A percentile compares a stretch with the other conserved stretches of the same genome.
Evolutionary conservation across 2,113 vertebrate species (phyloP).

Genomic region (Vulpes vulpes): DNA sequence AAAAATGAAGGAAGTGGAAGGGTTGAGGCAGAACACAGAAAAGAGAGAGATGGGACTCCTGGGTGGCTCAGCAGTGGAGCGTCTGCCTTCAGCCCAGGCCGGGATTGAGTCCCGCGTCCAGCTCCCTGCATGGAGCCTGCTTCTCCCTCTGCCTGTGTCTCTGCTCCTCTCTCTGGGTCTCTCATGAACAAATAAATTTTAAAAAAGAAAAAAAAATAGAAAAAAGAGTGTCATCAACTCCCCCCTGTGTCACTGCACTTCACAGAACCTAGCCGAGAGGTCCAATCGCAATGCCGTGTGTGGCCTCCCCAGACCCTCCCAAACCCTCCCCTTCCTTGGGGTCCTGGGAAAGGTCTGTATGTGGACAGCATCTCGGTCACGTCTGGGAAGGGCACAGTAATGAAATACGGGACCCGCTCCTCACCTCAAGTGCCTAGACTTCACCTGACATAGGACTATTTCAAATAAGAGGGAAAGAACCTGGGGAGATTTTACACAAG

Average conservation of each 20-base stretch:
- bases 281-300: background rate
- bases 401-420: background rate
- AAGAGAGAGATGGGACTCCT: background rate
- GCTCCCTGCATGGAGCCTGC: too few relatives aligned
- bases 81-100: too few relatives aligned
- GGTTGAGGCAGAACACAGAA: background rate
- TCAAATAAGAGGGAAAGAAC: background rate
- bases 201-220: background rate
- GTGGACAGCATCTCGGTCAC: background rate
- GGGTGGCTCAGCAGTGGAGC: too few relatives aligned
- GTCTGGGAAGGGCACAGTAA: background rate
- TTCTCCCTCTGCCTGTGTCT: too few relatives aligned
- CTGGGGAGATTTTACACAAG: background rate
- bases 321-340: background rate
- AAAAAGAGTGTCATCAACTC: too few relatives aligned
- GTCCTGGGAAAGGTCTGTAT: rapidly evolving
- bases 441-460: background rate
- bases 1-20: background rate
- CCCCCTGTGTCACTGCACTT: background rate
- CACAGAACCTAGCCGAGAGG: background rate
- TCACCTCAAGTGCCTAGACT: background rate
- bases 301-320: background rate
- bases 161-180: too few relatives aligned
- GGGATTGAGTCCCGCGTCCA: too few relatives aligned
- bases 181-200: too few relatives aligned